A percentile compares a stretch with the other conserved stretches of the same genome.
phyloP scores from a whole-genome alignment of 2,888 invertebrate genomes.

The Epinotia nisella region DNA sequence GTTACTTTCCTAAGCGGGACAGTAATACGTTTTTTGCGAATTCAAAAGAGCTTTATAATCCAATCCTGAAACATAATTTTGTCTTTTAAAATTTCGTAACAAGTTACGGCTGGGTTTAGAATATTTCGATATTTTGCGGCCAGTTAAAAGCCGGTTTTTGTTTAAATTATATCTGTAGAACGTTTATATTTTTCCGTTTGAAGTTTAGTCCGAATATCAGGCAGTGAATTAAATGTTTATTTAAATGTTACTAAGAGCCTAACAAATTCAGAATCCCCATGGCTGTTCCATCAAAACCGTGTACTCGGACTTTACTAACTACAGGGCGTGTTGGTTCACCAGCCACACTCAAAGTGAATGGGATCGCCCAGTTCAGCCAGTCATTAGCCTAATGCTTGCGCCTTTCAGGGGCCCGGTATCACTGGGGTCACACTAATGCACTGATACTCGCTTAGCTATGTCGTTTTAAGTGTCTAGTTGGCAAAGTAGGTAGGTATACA shows the following conservation, averaged over 20 bases:
- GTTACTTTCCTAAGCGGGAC: slow-evolving; percentile 36
- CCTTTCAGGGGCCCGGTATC: slow-evolving; percentile 9
- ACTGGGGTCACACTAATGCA: slow-evolving; percentile 14
- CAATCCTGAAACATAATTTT: slow-evolving; percentile 37
- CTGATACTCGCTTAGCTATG: slow-evolving; percentile 14
- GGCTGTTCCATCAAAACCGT: background rate
- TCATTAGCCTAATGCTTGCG: slow-evolving; percentile 30
- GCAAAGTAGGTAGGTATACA: background rate
- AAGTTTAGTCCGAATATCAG: background rate
- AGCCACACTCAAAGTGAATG: slow-evolving; percentile 28
- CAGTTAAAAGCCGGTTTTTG: background rate
- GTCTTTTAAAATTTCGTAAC: slow-evolving; percentile 37
- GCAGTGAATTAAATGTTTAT: background rate
- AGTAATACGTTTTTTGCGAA: slow-evolving; percentile 41
- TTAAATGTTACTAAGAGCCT: no score
- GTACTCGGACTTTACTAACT: background rate
- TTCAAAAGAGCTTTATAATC: slow-evolving; percentile 42
- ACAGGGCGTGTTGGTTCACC: slow-evolving; percentile 28
- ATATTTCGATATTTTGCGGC: slow-evolving; percentile 10
- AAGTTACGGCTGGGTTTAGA: slow-evolving; percentile 23
- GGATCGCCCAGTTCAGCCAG: slow-evolving; percentile 19
- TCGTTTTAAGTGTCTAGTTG: background rate
- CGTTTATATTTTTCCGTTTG: background rate
- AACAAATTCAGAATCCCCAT: background rate
- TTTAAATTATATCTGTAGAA: background rate